Base-by-base conservation (phyloP, 2,113 vertebrate species). In the Petaurus breviceps region DNA sequence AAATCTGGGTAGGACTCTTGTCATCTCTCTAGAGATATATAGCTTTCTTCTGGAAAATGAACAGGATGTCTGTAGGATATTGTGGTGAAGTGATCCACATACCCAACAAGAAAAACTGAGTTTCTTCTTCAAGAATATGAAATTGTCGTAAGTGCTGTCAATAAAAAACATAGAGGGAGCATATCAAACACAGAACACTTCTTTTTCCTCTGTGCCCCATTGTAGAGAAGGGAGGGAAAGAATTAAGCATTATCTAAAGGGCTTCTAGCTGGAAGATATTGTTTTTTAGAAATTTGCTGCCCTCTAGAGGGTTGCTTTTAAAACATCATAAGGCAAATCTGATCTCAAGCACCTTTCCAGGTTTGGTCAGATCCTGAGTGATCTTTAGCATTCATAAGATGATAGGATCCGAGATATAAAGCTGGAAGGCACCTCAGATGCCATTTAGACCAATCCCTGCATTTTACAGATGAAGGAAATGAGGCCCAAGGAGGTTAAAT, bases 231-330 rank as follows among this genome's bases (percentile, higher is more conserved):
- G 68, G 16, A 43, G 14, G n/a, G 16, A 43, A 22, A n/a, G n/a
- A 4, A 84, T 84, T 22, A 84, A 84, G n/a, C 6, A 43, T 84
- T 43, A 23, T n/a, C 61, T 77, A n/a, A n/a, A n/a, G 61, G n/a
- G 31, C 68, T 84, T 84, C 31, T 26, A 90, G 46, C 28, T 49
- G 26, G 28, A 28, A 90, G 37, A 0, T 0, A 0, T 11, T 51
- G 55, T 97, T 96, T 96, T 19, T 84, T 51, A 46, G 94, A 54
- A 97, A 25, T 51, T 0, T 9, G 92, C 97, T 97, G 97, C 97
- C 97, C 97, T 97, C 97, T 98, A 92, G 93, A 97, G 97, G 95
- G 77, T 89, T 54, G 2, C 0, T 51, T 77, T 28, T 0, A 0
- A n/a, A 92, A 92, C 1, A 0, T 51, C 37, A 0, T 1, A 12